A percentile compares a stretch with the other conserved stretches of the same genome.
Evolutionary conservation across 2,113 vertebrate genomes (phyloP).

Genomic region (Reinhardtius hippoglossoides): DNA sequence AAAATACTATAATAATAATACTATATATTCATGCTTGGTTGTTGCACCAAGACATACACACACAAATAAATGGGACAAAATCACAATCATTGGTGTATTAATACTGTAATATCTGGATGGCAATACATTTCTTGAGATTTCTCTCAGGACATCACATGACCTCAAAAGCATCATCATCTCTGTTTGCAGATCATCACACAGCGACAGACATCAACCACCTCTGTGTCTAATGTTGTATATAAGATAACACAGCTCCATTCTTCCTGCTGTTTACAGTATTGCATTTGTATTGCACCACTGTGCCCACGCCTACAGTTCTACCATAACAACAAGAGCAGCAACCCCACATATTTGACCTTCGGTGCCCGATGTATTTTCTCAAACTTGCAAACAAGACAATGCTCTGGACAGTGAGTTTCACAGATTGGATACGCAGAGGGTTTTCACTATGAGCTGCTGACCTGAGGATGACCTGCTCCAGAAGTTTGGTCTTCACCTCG

Average conservation of each 20-base stretch:
- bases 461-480: conserved; percentile 93
- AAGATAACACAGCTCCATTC: background rate
- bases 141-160: background rate
- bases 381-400: background rate
- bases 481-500: conserved; percentile 87
- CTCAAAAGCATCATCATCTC: background rate
- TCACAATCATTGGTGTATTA: too few relatives aligned
- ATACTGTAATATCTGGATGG: background rate
- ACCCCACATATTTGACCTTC: background rate
- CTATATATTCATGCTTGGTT: background rate
- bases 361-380: too few relatives aligned
- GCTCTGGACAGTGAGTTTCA: background rate
- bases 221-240: background rate
- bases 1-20: background rate
- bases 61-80: background rate
- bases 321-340: background rate
- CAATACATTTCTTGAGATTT: too few relatives aligned
- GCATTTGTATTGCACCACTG: background rate
- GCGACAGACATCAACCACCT: background rate
- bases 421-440: background rate
- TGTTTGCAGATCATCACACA: background rate
- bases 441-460: conserved; percentile 57
- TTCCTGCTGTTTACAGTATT: background rate
- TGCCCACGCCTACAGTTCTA: background rate
- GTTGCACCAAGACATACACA: background rate